Evolutionary conservation across 2,113 vertebrate species (phyloP).

Genomic region (Zosterops japonicus): DNA sequence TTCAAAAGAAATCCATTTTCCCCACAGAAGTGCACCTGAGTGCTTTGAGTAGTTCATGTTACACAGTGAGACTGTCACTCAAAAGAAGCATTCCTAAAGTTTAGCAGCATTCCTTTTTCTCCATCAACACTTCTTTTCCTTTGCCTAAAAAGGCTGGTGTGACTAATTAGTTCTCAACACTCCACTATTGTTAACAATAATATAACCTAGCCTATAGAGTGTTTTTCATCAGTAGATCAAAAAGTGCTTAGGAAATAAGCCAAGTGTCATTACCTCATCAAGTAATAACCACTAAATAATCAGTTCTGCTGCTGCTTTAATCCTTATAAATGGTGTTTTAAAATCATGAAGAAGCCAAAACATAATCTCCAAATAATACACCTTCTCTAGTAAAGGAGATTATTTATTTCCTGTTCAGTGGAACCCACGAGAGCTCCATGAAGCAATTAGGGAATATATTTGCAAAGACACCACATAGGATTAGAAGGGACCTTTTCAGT

Average conservation of each 20-base stretch:
- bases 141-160: not conserved
- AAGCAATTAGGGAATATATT: constrained; percentile 35
- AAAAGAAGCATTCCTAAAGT: not conserved
- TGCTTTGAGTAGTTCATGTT: not conserved
- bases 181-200: constrained; percentile 25
- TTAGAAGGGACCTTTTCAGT: constrained; percentile 43
- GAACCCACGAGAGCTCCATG: constrained; percentile 1
- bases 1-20: constrained; percentile 30
- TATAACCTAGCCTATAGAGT: not conserved
- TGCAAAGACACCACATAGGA: not conserved
- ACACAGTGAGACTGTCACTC: not conserved
- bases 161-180: constrained; percentile 31
- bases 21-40: not conserved
- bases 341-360: constrained; percentile 43
- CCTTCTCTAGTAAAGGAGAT: constrained; percentile 37
- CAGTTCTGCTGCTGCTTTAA: constrained; percentile 24
- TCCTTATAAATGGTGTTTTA: constrained; percentile 46
- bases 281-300: constrained; percentile 31
- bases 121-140: not conserved
- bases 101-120: not conserved
- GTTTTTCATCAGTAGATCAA: constrained; percentile 47
- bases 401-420: constrained; percentile 28
- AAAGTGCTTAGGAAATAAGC: constrained; percentile 14
- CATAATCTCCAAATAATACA: constrained; percentile 49
- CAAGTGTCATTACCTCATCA: constrained; percentile 37